Evolutionary conservation across 2,888 invertebrate genomes (phyloP), one percentile per base, ranked within the genome.

Genomic region (Orthosia gracilis): DNA sequence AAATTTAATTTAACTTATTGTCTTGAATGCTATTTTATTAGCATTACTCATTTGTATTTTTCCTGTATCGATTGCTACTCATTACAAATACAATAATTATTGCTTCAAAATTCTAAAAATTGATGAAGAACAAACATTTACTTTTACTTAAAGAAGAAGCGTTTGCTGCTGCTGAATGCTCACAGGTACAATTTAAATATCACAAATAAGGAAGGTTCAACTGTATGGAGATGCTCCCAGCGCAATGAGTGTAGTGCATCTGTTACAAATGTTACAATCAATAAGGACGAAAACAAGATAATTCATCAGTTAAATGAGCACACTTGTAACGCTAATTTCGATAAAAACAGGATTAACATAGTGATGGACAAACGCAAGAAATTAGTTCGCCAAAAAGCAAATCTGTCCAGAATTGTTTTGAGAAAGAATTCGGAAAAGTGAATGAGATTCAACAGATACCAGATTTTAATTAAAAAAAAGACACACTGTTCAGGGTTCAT

Each of bases 231-330:
- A 45, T 18, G n/a, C 58, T 59, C 31, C 58, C 58, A 40, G 23
- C 65, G 21, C 59, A 71, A 66, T 47, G 59, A 58, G 64, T 64
- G 50, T 57, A 54, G 54, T 70, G 70, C 64, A 57, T 70, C 57
- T 57, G 21, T 70, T 59, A 59, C 71, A 23, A 71, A 50, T 57
- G 21, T 70, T 59, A 59, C 71, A 23, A 71, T 65, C 12, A 71
- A 65, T 59, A 59, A 50, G 65, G 18, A 71, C 11, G 40, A 65
- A 59, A 59, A 65, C 45, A 65, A 64, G 45, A 64, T 71, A 49
- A 57, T 64, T 52, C 50, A 50, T 64, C 52, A 71, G 64, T 23
- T 64, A 45, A 64, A 71, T 15, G 50, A 31, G 11, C 58, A 71
- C 45, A 31, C n/a, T 57, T 64, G 57, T 40, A 65, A 59, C 65